Base-by-base conservation (phyloP, 2,797 vertebrate genomes). In the Hemibagrus guttatus region DNA sequence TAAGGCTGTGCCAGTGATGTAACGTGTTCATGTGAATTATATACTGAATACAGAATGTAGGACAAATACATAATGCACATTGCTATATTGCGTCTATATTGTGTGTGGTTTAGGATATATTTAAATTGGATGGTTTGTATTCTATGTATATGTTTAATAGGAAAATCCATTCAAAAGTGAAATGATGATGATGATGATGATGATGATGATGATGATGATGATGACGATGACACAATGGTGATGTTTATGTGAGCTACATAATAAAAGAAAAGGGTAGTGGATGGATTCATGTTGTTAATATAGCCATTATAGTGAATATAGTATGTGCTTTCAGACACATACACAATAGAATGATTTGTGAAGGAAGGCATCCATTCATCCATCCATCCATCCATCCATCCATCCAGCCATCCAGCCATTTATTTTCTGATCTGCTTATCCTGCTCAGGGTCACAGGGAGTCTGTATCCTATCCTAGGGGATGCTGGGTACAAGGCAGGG, bases 301-400 rank as follows among this genome's bases (percentile, higher is more conserved):
- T 39, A 71, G 68, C 8, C 35, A 49, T 78, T 78, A 35, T 58
- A 78, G 52, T 78, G 52, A 58, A 35, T 35, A 78, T 58, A 75
- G n/a, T 14, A n/a, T n/a, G 72, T n/a, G 23, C 12, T 31, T 56
- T 12, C 4, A 17, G 17, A 35, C 2, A 58, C 4, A 19, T 21
- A 9, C n/a, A 56, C 75, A 35, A 17, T 35, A 78, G 28, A 35
- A 8, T 56, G 74, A 58, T 74, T 52, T 75, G 12, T 49, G 46
- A 26, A 49, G 46, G 46, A n/a, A n/a, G n/a, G n/a, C n/a, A n/a
- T n/a, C n/a, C n/a, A n/a, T n/a, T n/a, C n/a, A n/a, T n/a, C n/a
- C n/a, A n/a, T n/a, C n/a, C n/a, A n/a, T n/a, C n/a, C n/a, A n/a
- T n/a, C n/a, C 46, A 46, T 46, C 46, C 46, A 46, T 46, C 46